Conservation (phyloP, 2,888 invertebrate species). For the Carcina quercana region DNA sequence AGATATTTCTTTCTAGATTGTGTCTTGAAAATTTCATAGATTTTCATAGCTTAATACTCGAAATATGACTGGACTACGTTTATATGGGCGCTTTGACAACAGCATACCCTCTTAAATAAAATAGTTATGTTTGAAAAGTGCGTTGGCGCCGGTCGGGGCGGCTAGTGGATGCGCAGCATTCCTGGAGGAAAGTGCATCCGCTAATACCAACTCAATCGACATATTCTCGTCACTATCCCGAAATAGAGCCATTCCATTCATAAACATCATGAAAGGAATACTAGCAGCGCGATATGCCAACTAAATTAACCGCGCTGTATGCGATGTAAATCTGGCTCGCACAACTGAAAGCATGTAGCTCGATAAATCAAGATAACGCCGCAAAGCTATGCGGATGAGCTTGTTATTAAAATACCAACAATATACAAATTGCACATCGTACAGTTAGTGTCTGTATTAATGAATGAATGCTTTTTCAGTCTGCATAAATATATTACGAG, state of each 20-base stretch:
- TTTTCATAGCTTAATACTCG: too few relatives aligned
- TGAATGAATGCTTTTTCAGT: too few relatives aligned
- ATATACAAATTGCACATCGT: slow-evolving; percentile 56
- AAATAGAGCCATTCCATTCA: slow-evolving; percentile 59
- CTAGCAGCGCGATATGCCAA: slow-evolving; percentile 43
- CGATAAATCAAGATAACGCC: slow-evolving; percentile 62
- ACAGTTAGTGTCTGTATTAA: too few relatives aligned
- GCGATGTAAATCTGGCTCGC: slow-evolving; percentile 41
- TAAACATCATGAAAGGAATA: slow-evolving; percentile 54
- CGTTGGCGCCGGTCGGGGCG: slow-evolving; percentile 20
- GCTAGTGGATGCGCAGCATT: slow-evolving; percentile 30
- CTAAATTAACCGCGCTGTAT: slow-evolving; percentile 44
- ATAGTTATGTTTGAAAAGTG: too few relatives aligned
- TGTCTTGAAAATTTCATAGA: too few relatives aligned
- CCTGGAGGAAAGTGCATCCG: slow-evolving; percentile 48
- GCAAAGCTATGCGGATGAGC: slow-evolving; percentile 55
- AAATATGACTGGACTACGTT: too few relatives aligned
- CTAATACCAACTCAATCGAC: slow-evolving; percentile 43
- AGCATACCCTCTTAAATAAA: too few relatives aligned
- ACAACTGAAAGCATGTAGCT: slow-evolving; percentile 38
- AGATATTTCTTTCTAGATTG: too few relatives aligned
- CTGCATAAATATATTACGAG: too few relatives aligned
- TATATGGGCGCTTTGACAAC: too few relatives aligned
- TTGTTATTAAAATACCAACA: slow-evolving; percentile 59
- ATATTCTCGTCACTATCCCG: slow-evolving; percentile 36